These are phyloP conservation scores for Astropecten irregularis DNA, from an alignment of 53 echinoderm and acorn worm genomes.

Conservation along the genomic window DNA sequence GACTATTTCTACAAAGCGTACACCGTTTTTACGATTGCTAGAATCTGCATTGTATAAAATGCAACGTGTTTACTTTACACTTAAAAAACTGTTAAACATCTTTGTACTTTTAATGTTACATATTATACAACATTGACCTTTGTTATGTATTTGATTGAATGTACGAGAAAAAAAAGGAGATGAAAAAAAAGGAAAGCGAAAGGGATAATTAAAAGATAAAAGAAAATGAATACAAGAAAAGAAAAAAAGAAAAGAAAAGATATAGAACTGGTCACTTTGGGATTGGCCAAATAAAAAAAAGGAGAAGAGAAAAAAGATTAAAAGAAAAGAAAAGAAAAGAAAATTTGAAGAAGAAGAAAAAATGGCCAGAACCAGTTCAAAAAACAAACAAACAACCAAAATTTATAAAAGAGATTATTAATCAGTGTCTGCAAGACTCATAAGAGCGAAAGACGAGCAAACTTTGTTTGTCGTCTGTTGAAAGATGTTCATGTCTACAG, in stretches of 20 bases:
- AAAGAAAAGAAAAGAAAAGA: conserved; percentile 14
- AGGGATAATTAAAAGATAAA: background rate
- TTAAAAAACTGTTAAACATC: too few species aligned
- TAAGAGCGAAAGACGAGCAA: too few species aligned
- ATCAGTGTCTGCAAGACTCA: background rate
- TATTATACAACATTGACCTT: background rate
- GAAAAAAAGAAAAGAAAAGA: background rate
- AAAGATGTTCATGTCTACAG: too few species aligned
- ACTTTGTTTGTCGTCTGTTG: too few species aligned
- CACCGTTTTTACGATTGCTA: background rate
- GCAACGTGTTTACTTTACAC: background rate
- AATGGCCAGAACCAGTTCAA: background rate
- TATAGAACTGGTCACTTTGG: background rate
- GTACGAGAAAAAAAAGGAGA: background rate
- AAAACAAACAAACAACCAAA: conserved; percentile 17
- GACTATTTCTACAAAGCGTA: background rate
- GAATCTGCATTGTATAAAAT: background rate
- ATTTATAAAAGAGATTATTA: conserved; percentile 23
- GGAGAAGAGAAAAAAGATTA: background rate
- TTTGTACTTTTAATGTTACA: conserved; percentile 5
- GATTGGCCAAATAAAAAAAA: background rate
- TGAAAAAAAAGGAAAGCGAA: background rate
- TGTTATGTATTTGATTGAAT: background rate
- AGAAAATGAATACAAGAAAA: background rate
- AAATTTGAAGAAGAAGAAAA: background rate